phyloP scores from a whole-genome alignment of 2,113 vertebrate genomes.

The Triplophysa siluroides region DNA sequence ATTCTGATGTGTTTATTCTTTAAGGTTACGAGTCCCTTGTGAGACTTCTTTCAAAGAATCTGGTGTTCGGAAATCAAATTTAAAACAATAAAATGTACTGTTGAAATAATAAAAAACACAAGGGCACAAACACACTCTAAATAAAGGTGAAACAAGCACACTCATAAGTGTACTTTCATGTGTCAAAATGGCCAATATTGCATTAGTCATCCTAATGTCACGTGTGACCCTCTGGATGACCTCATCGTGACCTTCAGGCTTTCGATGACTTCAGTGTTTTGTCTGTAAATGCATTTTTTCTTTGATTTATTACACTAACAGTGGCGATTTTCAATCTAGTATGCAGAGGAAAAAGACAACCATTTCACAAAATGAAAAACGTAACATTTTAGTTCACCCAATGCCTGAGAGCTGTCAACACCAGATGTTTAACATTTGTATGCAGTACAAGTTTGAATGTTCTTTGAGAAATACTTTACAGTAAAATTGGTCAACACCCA shows the following conservation, averaged over 20 bases:
- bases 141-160: slow-evolving; percentile 6
- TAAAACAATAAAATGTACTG: neutral
- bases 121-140: neutral
- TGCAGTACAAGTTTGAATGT: too few species aligned
- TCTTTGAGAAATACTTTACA: too few species aligned
- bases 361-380: slow-evolving; percentile 13
- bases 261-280: slow-evolving; percentile 26
- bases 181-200: neutral
- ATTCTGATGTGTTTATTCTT: neutral
- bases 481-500: too few species aligned
- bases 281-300: slow-evolving; percentile 32
- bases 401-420: neutral
- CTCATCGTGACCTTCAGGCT: neutral
- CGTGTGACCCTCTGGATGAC: neutral
- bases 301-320: slow-evolving; percentile 10
- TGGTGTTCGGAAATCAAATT: neutral
- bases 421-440: neutral
- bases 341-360: neutral
- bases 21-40: neutral
- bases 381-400: neutral
- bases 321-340: neutral
- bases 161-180: neutral
- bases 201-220: neutral
- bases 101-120: neutral
- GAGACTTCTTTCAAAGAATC: neutral